phyloP scores from a whole-genome alignment of 2,797 vertebrate genomes.

The Sebastiscus tertius region DNA sequence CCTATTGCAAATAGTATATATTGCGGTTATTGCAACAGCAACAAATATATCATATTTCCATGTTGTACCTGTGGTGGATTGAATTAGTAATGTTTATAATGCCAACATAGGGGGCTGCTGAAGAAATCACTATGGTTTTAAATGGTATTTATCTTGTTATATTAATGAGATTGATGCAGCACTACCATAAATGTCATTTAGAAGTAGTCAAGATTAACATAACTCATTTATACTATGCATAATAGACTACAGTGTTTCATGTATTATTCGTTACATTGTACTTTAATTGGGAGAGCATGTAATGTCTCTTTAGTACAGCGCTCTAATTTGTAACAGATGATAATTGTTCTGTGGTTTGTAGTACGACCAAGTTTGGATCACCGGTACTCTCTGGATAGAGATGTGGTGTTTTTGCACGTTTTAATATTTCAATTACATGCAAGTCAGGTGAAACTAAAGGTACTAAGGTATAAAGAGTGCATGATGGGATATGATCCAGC shows the following conservation, averaged over 20 bases:
- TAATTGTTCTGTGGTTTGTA: neutral
- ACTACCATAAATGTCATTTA: neutral
- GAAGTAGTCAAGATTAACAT: neutral
- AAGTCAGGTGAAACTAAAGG: neutral
- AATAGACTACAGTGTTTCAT: neutral
- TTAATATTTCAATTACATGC: neutral
- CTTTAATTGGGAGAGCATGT: neutral
- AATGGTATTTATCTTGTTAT: conserved; percentile 2
- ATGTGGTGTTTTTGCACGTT: neutral
- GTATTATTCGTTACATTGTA: neutral
- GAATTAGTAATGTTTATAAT: neutral
- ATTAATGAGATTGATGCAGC: neutral
- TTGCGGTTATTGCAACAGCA: no score
- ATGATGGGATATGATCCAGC: neutral
- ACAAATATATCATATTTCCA: neutral
- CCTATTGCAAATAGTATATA: no score
- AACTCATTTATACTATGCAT: neutral
- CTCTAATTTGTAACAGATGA: neutral
- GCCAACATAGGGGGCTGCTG: neutral
- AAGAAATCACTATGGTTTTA: neutral
- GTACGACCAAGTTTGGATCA: neutral
- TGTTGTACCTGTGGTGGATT: neutral
- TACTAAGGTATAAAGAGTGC: neutral
- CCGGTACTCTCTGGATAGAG: neutral
- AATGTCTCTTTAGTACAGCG: neutral